Evolutionary conservation across 2,797 vertebrate species (phyloP).

Genomic region (Gambusia yucatana): DNA sequence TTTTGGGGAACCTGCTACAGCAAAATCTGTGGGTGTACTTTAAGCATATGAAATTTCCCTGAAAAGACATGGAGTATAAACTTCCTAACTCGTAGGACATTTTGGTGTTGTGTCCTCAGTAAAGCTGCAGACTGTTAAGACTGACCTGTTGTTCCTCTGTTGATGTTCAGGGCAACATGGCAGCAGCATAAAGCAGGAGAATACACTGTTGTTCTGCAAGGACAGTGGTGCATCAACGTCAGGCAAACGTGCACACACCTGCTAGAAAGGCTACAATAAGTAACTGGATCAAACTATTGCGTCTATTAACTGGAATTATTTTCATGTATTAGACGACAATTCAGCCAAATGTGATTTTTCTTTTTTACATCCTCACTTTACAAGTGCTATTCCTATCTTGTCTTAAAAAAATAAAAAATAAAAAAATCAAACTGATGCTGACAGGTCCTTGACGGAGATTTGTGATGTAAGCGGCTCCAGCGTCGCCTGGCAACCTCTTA

Average conservation of each 20-base stretch:
- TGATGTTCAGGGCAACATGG: conserved; percentile 11
- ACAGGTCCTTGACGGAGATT: conserved; percentile 12
- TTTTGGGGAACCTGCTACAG: neutral
- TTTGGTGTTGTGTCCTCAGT: neutral
- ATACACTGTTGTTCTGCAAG: conserved; percentile 20
- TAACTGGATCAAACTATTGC: neutral
- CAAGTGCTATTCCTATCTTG: neutral
- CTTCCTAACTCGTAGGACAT: neutral
- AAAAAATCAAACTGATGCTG: neutral
- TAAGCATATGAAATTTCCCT: neutral
- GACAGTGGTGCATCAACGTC: conserved; percentile 23
- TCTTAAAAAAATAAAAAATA: neutral
- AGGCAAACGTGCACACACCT: neutral
- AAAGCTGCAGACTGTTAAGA: neutral
- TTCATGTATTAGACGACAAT: neutral
- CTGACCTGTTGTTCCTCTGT: neutral
- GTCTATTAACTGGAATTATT: conserved; percentile 1
- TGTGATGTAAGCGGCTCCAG: conserved; percentile 13
- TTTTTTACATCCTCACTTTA: conserved; percentile 4
- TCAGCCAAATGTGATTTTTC: neutral
- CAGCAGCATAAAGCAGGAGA: conserved; percentile 19
- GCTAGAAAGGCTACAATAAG: conserved; percentile 1
- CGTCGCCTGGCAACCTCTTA: conserved; percentile 3
- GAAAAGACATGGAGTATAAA: neutral
- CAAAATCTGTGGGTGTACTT: neutral